phyloP scores from a whole-genome alignment of 2,888 invertebrate genomes.

The Hoplodrina blanda region DNA sequence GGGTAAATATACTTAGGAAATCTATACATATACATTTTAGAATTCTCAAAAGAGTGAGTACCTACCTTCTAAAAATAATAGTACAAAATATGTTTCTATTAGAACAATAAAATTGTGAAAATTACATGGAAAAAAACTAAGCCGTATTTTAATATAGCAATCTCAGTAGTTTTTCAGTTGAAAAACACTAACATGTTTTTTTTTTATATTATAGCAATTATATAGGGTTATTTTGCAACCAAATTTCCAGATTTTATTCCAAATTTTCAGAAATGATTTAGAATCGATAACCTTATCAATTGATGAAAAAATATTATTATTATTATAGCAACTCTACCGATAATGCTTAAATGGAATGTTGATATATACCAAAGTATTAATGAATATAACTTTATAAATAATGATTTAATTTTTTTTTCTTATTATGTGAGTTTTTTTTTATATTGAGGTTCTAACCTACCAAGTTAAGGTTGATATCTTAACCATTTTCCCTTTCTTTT shows the following conservation, averaged over 20 bases:
- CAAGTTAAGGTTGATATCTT: too few species aligned
- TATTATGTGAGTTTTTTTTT: too few species aligned
- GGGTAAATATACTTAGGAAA: conserved; percentile 56
- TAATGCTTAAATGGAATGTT: neutral
- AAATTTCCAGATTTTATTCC: too few species aligned
- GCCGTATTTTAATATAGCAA: neutral
- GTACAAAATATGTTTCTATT: neutral
- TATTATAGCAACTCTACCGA: neutral
- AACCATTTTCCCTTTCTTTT: too few species aligned
- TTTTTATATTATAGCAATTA: neutral
- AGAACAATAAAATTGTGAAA: conserved; percentile 2
- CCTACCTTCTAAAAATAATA: neutral
- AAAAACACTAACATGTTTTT: neutral
- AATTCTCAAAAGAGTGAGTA: conserved; percentile 21
- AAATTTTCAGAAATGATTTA: too few species aligned
- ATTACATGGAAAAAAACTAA: neutral
- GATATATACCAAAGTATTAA: too few species aligned
- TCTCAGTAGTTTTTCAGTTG: neutral
- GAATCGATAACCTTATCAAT: too few species aligned
- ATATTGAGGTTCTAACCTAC: too few species aligned
- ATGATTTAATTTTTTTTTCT: too few species aligned
- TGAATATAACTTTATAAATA: too few species aligned
- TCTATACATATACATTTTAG: conserved; percentile 7
- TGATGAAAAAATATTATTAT: too few species aligned
- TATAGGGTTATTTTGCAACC: too few species aligned